Conservation (phyloP, 2,888 invertebrate genomes). For the Fabriciana adippe region DNA sequence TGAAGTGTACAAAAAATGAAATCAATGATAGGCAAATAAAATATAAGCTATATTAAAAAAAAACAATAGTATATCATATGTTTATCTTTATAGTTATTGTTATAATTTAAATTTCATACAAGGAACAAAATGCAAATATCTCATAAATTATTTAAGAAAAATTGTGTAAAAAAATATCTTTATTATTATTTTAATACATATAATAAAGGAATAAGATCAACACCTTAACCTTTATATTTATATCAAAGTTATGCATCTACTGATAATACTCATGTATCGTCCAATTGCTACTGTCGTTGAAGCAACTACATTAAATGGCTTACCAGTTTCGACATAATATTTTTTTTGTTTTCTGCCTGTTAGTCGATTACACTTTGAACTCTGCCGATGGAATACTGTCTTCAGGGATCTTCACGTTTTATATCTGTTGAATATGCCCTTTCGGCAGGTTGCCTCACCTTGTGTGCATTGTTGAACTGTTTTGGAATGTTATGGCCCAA, state of each 20-base stretch:
- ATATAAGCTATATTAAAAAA: background rate
- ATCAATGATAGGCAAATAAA: background rate
- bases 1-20: constrained; percentile 45
- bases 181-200: too few relatives aligned
- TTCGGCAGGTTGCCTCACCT: constrained; percentile 75
- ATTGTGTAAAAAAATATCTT: too few relatives aligned
- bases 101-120: background rate
- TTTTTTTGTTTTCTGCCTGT: constrained; percentile 44
- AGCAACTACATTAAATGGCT: constrained; percentile 42
- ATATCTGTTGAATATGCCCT: constrained; percentile 75
- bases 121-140: background rate
- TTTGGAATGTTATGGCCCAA: constrained; percentile 55
- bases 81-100: too few relatives aligned
- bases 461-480: constrained; percentile 69
- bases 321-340: constrained; percentile 67
- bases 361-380: constrained; percentile 54
- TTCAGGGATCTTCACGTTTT: constrained; percentile 72
- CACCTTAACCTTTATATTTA: too few relatives aligned
- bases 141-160: too few relatives aligned
- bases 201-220: too few relatives aligned
- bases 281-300: background rate
- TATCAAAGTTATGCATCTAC: too few relatives aligned
- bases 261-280: too few relatives aligned
- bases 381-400: constrained; percentile 60
- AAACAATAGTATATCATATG: too few relatives aligned